Evolutionary conservation across 2,113 vertebrate species (phyloP).

Genomic region (Cephalopholis sonnerati): DNA sequence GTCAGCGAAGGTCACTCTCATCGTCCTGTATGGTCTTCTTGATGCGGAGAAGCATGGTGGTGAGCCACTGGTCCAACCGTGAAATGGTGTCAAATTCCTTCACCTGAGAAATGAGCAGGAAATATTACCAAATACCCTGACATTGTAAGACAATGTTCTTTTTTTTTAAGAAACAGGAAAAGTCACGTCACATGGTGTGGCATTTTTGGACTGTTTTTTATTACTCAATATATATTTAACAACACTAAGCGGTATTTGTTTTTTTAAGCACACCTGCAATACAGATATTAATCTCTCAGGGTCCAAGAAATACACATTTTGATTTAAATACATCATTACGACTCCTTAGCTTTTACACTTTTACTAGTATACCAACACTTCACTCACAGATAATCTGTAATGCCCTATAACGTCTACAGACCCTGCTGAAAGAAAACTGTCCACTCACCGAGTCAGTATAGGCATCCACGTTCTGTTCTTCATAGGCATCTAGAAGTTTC

Average conservation of each 20-base stretch:
- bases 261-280: too few relatives aligned
- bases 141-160: too few relatives aligned
- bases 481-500: conserved; percentile 93
- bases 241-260: not conserved
- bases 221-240: not conserved
- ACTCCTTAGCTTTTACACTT: too few relatives aligned
- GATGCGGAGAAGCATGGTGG: conserved; percentile 96
- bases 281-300: not conserved
- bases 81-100: conserved; percentile 96
- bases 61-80: conserved; percentile 95
- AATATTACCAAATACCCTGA: not conserved
- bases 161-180: too few relatives aligned
- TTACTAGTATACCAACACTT: too few relatives aligned
- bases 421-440: not conserved
- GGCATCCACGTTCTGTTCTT: conserved; percentile 93
- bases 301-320: not conserved
- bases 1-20: conserved; percentile 88
- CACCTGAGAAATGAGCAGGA: conserved; percentile 80
- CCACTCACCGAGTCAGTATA: conserved; percentile 91
- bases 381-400: too few relatives aligned
- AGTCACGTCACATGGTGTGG: too few relatives aligned
- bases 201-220: too few relatives aligned
- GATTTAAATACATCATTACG: too few relatives aligned
- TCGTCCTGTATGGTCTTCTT: conserved; percentile 95
- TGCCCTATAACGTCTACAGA: not conserved